Evolutionary conservation across 1,140 invertebrate genomes (phyloP).

Genomic region (Pseudomyrmex gracilis): DNA sequence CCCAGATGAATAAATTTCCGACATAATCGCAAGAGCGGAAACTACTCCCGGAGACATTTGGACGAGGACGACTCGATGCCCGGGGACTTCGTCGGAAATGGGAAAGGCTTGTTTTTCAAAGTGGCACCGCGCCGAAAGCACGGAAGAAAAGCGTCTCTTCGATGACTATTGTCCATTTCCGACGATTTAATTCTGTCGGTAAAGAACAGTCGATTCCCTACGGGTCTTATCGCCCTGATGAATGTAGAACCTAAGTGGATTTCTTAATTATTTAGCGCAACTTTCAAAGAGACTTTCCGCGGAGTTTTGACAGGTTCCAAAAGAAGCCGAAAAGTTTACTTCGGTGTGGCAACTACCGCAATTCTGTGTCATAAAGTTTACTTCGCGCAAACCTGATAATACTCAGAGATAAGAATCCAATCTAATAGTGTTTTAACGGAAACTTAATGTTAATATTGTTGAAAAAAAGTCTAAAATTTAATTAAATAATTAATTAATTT

Average conservation of each 20-base stretch:
- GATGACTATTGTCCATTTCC: conserved; percentile 59
- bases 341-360: not conserved
- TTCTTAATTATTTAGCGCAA: conserved; percentile 75
- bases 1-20: conserved; percentile 23
- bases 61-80: conserved; percentile 61
- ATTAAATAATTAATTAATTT: too few relatives aligned
- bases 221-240: conserved; percentile 66
- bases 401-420: not conserved
- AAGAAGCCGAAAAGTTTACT: conserved; percentile 45
- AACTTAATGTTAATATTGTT: too few relatives aligned
- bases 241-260: conserved; percentile 74
- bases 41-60: conserved; percentile 55
- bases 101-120: conserved; percentile 79
- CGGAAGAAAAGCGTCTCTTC: conserved; percentile 45
- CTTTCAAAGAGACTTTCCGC: conserved; percentile 46
- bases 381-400: not conserved
- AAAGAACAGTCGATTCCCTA: conserved; percentile 61
- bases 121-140: conserved; percentile 22
- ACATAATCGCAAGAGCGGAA: conserved; percentile 47
- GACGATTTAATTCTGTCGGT: conserved; percentile 50
- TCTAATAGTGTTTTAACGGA: too few relatives aligned
- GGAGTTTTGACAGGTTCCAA: conserved; percentile 34
- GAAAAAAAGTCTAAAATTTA: too few relatives aligned
- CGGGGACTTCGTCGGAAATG: conserved; percentile 72
- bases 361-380: conserved; percentile 38